These are phyloP conservation scores for Megaceryle torquata DNA, from an alignment of 2,113 vertebrate species.

Conservation along the genomic window DNA sequence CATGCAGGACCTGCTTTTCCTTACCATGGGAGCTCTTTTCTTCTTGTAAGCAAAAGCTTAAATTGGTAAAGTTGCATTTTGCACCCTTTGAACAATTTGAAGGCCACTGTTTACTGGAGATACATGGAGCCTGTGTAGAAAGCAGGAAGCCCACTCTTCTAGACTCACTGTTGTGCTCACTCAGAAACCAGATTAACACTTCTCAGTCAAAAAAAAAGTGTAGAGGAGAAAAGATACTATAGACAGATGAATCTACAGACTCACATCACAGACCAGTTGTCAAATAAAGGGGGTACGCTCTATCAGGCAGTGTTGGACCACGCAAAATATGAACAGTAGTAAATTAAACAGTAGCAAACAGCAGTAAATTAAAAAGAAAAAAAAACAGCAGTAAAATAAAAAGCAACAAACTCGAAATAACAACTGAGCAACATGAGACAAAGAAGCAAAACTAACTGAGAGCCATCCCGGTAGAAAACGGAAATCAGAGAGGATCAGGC, in stretches of 20 bases:
- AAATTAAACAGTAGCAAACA: background rate
- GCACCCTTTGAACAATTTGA: background rate
- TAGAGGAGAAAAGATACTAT: background rate
- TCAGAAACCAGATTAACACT: background rate
- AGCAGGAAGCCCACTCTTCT: background rate
- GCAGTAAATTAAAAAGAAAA: background rate
- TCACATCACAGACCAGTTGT: background rate
- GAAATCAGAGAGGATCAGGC: background rate
- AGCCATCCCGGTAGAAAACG: background rate
- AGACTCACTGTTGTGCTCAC: background rate
- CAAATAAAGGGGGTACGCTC: fast-evolving
- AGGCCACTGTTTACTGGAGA: background rate
- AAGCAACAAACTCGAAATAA: background rate
- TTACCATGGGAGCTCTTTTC: background rate
- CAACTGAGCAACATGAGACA: background rate
- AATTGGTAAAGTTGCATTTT: background rate
- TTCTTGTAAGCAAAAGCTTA: background rate
- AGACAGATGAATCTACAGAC: background rate
- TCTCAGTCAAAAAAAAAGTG: background rate
- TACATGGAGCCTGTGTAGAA: background rate
- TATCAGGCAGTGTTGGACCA: background rate
- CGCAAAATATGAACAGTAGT: background rate
- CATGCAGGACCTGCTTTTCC: background rate
- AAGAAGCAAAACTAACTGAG: background rate
- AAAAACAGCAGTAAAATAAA: background rate